Base-by-base conservation (phyloP, 92 coral and sea anemone species). In the Phenganax marumi region DNA sequence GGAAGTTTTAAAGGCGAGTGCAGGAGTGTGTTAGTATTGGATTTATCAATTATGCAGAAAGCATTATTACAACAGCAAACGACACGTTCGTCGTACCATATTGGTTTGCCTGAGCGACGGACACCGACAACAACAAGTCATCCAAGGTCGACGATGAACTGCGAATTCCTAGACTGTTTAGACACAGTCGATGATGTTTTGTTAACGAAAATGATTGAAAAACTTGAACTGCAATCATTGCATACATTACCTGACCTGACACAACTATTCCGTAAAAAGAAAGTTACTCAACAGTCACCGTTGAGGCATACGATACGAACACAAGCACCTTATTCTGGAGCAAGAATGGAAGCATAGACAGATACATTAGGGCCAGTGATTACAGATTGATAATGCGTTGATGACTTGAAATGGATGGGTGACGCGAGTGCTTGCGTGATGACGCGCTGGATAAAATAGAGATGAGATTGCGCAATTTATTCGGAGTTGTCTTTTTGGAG, bases 181-280 rank as follows among this genome's bases (percentile, higher is more conserved):
- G 83, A 78, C 73, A 61, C 50, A 19, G 83, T 78, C 60, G 83
- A 78, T 50, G 83, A 78, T 50, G 83, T 22, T 24, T 63, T 78
- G 56, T 57, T 78, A 0, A 62, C 83, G 16, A 78, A 63, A 62
- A 78, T 78, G 83, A 50, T 78, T 43, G 83, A 61, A 47, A 78
- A 61, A 62, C 83, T 78, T 3, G 72, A 78, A 47, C 60, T 78
- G n/a, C 73, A 78, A 61, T 61, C 83, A 11, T 78, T 78, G 47
- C 53, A 78, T 39, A 78, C 83, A 61, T 62, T 78, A 63, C 83
- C 83, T 10, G 83, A 78, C 60, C 73, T 78, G 0, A 63, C 71
- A 11, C 56, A 61, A 47, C 9, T 78, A 8, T 78, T 78, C 43
- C 83, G 83, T 14, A 78, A 21, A 43, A 62, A 21, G 39, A 13